Evolutionary conservation across 1,140 invertebrate genomes (phyloP).

Genomic region (Zelostemma sp.): DNA sequence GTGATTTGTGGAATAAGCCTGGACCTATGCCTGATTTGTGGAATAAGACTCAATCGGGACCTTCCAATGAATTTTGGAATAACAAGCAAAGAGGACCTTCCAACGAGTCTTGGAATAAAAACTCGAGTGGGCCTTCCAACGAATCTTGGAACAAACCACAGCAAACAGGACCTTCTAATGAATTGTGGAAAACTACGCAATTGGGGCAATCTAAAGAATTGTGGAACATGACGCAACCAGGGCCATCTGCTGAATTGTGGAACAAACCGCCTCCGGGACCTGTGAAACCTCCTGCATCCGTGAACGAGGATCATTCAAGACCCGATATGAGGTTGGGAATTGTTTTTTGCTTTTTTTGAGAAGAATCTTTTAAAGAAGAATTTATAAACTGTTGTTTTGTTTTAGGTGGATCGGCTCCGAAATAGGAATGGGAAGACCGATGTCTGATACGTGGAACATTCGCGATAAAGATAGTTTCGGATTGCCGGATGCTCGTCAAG

Average conservation of each 20-base stretch:
- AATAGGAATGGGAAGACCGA: background rate
- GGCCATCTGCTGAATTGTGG: background rate
- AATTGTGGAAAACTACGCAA: background rate
- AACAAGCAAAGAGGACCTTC: background rate
- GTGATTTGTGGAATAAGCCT: background rate
- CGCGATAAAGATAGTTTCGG: constrained; percentile 48
- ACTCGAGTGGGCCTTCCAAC: too few species aligned
- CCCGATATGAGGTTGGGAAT: constrained; percentile 3
- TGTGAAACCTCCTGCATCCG: background rate
- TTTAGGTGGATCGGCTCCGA: constrained; percentile 28
- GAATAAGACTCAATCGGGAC: too few species aligned
- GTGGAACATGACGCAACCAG: background rate
- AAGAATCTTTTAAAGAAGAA: too few species aligned
- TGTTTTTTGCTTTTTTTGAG: too few species aligned
- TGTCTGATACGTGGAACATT: constrained; percentile 52
- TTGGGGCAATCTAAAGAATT: too few species aligned
- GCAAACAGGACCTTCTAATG: background rate
- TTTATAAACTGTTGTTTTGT: background rate
- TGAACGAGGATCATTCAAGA: constrained; percentile 2
- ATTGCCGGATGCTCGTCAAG: constrained; percentile 21
- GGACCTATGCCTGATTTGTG: too few species aligned
- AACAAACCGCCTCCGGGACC: background rate
- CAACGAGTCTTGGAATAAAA: background rate
- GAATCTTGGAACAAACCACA: background rate
- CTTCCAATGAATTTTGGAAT: too few species aligned